These are phyloP conservation scores for Pardosa pseudoannulata DNA, from an alignment of 2,888 invertebrate genomes.

Conservation along the genomic window DNA sequence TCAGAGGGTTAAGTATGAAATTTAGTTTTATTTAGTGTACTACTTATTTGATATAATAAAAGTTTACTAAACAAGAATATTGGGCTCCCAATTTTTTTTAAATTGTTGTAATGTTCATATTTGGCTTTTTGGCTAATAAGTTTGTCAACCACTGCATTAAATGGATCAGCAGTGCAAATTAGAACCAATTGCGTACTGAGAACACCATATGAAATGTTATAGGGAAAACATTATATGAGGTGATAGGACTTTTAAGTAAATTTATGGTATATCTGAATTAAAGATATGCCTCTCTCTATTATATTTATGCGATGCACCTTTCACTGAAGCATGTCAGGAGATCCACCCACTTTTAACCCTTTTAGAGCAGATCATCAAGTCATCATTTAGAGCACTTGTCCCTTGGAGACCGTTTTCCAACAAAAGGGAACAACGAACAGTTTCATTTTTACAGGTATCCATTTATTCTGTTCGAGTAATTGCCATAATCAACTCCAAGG, in stretches of 20 bases:
- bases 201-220: no score
- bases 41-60: no score
- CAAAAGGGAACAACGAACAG: not conserved
- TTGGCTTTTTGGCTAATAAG: no score
- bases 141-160: no score
- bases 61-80: no score
- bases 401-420: not conserved
- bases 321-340: not conserved
- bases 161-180: no score
- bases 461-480: constrained; percentile 44
- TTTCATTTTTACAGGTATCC: constrained; percentile 19
- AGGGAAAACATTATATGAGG: no score
- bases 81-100: no score
- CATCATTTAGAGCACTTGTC: not conserved
- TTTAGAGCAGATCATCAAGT: not conserved
- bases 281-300: not conserved
- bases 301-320: not conserved
- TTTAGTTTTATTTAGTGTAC: no score
- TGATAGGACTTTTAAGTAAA: not conserved
- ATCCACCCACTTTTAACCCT: not conserved
- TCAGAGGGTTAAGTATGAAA: no score
- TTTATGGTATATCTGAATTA: not conserved
- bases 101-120: no score
- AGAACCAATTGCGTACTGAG: no score
- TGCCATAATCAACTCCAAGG: constrained; percentile 56